Evolutionary conservation across 2,888 invertebrate species (phyloP), one percentile per base, ranked within the genome.

Genomic region (Tortrix viridana): DNA sequence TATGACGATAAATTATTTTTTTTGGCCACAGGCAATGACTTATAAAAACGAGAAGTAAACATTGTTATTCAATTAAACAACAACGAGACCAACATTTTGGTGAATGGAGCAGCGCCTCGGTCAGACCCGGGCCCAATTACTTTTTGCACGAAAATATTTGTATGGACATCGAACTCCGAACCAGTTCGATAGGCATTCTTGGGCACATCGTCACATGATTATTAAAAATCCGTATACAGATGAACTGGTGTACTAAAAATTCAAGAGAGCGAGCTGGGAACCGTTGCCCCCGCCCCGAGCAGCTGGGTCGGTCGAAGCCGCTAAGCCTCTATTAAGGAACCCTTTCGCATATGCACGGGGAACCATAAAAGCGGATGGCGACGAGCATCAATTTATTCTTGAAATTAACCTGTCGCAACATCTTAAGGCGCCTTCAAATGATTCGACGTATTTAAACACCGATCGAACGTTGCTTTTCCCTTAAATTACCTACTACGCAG

Each of bases 381-480:
- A 77, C 70, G 71, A 72, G 77, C 82, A 83, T 84, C 88, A 88
- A 89, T 88, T 90, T 89, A 88, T 88, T 88, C 84, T 85, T 85
- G 74, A 82, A 90, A 91, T 89, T 88, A 89, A 89, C 88, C 86
- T 88, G 91, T 90, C 88, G 83, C 79, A 77, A 78, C 80, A 82
- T 84, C 83, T 88, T 86, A 87, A 81, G 74, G 75, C 77, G 70
- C 56, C 49, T 55, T 48, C 38, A 57, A 62, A 60, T 19, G 54
- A 48, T 63, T 63, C 52, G 26, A 52, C 52, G 50, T 53, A 57
- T 62, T 62, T 62, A 57, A 57, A 38, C 47, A 23, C 37, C 32
- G n/a, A 61, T 50, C 41, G 43, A 54, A 48, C 16, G 38, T 12
- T 14, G 20, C 49, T 48, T 26, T 32, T 32, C 32, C 50, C 62